These are phyloP conservation scores for Plagiodera versicolora DNA, from an alignment of 2,888 invertebrate genomes.

Conservation along the genomic window DNA sequence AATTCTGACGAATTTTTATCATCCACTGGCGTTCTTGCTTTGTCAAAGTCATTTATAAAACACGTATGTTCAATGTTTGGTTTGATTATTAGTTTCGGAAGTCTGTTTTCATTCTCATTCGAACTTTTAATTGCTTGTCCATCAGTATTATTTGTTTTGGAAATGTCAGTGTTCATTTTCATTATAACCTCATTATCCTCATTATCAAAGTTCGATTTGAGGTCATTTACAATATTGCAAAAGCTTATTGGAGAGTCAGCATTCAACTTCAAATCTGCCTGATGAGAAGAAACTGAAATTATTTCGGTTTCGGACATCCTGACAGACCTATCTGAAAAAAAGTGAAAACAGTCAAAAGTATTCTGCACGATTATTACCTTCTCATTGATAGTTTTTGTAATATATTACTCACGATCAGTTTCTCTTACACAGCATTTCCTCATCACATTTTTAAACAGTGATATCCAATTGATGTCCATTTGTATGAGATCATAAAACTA, in stretches of 20 bases:
- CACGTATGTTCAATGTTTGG: slow-evolving; percentile 9
- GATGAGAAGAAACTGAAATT: neutral
- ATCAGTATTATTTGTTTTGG: slow-evolving; percentile 7
- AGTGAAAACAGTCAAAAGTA: neutral
- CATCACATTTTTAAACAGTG: neutral
- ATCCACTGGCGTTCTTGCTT: slow-evolving; percentile 9
- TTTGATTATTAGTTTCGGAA: slow-evolving; percentile 17
- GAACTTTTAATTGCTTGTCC: neutral
- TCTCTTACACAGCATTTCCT: neutral
- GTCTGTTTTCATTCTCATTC: slow-evolving; percentile 5
- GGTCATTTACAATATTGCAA: slow-evolving; percentile 11
- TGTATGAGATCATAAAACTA: neutral
- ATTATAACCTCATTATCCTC: neutral
- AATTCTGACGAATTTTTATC: slow-evolving; percentile 13
- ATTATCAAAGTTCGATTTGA: slow-evolving; percentile 11
- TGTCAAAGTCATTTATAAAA: slow-evolving; percentile 15
- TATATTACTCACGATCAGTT: neutral
- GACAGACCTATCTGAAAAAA: slow-evolving; percentile 20
- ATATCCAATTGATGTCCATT: slow-evolving; percentile 11
- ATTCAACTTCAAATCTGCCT: neutral
- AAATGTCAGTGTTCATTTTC: slow-evolving; percentile 11
- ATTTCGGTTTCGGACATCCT: slow-evolving; percentile 23
- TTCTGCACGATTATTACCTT: too few relatives aligned
- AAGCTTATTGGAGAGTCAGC: neutral
- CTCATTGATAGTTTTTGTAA: too few relatives aligned